Evolutionary conservation across 2,797 vertebrate genomes (phyloP), one percentile per base, ranked within the genome.

Genomic region (Thamnophis elegans): DNA sequence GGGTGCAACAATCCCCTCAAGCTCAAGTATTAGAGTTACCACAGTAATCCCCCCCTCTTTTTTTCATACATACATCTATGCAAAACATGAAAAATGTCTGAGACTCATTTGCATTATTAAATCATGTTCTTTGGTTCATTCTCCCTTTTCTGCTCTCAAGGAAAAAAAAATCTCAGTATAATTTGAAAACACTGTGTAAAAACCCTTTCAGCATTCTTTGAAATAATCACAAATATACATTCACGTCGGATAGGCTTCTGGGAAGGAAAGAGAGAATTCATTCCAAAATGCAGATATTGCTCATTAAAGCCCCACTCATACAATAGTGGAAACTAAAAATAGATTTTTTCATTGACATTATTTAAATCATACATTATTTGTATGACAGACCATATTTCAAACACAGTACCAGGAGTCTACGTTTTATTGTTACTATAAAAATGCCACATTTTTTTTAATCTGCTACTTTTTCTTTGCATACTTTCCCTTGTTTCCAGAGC

Each of bases 401-500:
- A 85, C 42, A 92, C 59, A 94, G 85, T 55, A n/a, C 73, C 51
- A 26, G 87, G 87, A 65, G 42, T 92, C 87, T 92, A 26, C 93
- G 26, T 62, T 25, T 59, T 94, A 85, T 95, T 96, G 36, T 51
- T 85, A 88, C 96, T 89, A 25, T 85, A 87, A 93, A 94, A 65
- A 65, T 25, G 78, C 94, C 93, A 93, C 59, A 53, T 96, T 96
- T 95, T 92, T 36, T 20, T 20, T 89, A 94, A 25, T n/a, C 54
- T 56, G 55, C 25, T 36, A 68, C 26, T 53, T 85, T 51, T 12
- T 32, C 9, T 60, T 26, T 82, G 55, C 86, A 53, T n/a, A 82
- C 56, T 65, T 91, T 95, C 90, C 96, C 86, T 96, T 95, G 94
- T 97, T 97, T 97, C 92, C 96, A 96, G 95, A 97, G 96, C 96